These are phyloP conservation scores for Chymomyza amoena DNA, from an alignment of 2,888 invertebrate genomes.

Conservation along the genomic window DNA sequence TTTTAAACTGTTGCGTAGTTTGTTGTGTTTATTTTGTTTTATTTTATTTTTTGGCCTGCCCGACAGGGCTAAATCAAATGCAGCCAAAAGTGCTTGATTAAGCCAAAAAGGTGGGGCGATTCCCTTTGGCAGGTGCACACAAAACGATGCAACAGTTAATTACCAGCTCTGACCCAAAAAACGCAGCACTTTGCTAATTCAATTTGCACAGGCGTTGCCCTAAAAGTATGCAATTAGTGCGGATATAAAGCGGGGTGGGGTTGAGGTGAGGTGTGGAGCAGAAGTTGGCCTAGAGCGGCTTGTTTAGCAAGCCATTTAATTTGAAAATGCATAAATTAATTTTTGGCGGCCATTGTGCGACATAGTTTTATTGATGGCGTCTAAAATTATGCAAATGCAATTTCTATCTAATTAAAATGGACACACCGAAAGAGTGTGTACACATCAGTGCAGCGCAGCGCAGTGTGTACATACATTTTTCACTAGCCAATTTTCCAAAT, in stretches of 20 bases:
- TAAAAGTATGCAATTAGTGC: conserved; percentile 36
- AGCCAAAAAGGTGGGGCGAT: not conserved
- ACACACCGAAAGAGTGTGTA: conserved; percentile 25
- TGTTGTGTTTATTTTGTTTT: not conserved
- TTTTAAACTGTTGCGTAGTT: not conserved
- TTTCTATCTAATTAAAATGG: conserved; percentile 68
- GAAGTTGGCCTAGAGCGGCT: not conserved
- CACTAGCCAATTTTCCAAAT: conserved; percentile 12
- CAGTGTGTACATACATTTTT: not conserved
- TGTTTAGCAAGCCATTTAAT: conserved; percentile 48
- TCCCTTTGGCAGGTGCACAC: not conserved
- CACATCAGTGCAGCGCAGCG: not conserved
- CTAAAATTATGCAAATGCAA: conserved; percentile 65
- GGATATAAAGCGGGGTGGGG: conserved; percentile 28
- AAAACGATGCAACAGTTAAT: not conserved
- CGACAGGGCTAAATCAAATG: not conserved
- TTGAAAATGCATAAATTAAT: conserved; percentile 62
- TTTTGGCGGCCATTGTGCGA: conserved; percentile 24
- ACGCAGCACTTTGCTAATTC: conserved; percentile 9
- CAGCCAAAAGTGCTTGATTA: not conserved
- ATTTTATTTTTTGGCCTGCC: no score
- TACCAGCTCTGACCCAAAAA: not conserved
- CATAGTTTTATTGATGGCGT: conserved; percentile 46
- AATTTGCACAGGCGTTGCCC: conserved; percentile 3
- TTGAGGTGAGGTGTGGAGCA: not conserved